Evolutionary conservation across 2,888 invertebrate genomes (phyloP).

Genomic region (Sminthurinus aureus): DNA sequence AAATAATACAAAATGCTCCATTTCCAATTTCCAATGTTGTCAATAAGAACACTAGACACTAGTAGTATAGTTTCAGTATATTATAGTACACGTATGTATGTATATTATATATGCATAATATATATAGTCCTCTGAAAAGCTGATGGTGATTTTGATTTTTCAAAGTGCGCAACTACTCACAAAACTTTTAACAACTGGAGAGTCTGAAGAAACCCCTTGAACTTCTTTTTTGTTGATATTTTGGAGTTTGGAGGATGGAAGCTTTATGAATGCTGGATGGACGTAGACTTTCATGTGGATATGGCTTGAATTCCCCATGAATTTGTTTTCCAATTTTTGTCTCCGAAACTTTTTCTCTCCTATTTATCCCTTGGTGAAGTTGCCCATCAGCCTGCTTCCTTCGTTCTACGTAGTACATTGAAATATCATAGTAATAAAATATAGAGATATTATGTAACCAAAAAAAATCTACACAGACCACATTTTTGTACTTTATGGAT

Average conservation of each 20-base stretch:
- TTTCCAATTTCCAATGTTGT: too few species aligned
- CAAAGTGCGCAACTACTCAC: background rate
- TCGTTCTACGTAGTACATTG: background rate
- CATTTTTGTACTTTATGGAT: background rate
- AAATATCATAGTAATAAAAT: background rate
- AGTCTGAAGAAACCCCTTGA: background rate
- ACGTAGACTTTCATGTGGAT: background rate
- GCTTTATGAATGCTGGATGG: background rate
- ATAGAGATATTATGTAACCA: background rate
- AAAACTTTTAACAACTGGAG: too few species aligned
- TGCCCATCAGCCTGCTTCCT: background rate
- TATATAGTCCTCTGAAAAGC: too few species aligned
- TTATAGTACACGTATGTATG: too few species aligned
- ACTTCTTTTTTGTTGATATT: background rate
- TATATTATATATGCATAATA: too few species aligned
- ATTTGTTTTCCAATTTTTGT: conserved; percentile 4
- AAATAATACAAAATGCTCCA: too few species aligned
- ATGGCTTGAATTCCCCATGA: too few species aligned
- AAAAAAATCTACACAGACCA: too few species aligned
- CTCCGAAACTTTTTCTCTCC: background rate
- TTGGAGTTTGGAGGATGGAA: background rate
- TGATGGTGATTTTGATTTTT: background rate
- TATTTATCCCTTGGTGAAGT: background rate
- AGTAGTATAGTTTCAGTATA: too few species aligned
- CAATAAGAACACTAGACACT: too few species aligned